Conservation (phyloP, 2,113 vertebrate genomes). For the Paradisaea rubra region DNA sequence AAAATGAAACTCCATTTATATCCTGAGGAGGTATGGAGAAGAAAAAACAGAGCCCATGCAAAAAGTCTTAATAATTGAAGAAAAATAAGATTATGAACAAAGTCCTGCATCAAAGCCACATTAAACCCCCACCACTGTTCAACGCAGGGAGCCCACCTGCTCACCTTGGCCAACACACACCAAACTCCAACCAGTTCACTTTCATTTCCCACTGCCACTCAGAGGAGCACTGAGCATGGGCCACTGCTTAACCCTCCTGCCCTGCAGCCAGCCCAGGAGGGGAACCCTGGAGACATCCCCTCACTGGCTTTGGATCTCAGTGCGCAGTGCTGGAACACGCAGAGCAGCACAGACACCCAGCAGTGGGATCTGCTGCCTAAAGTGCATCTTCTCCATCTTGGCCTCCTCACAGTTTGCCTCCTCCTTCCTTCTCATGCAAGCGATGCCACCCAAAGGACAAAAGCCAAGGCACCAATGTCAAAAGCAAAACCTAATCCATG, state of each 20-base stretch:
- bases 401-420: background rate
- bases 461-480: background rate
- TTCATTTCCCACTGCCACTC: background rate
- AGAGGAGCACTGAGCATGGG: background rate
- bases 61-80: background rate
- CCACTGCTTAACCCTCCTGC: background rate
- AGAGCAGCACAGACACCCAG: accelerated
- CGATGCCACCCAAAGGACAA: background rate
- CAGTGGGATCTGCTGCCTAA: background rate
- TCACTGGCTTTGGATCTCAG: accelerated
- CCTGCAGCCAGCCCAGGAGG: background rate
- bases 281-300: accelerated
- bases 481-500: background rate
- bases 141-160: background rate
- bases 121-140: background rate
- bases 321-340: accelerated
- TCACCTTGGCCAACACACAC: background rate
- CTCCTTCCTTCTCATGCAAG: background rate
- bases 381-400: background rate
- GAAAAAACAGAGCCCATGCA: background rate
- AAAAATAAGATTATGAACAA: background rate
- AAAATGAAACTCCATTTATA: background rate
- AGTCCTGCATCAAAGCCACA: accelerated
- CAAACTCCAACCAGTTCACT: background rate
- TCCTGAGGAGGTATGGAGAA: background rate